Evolutionary conservation across 1,140 invertebrate species (phyloP).

Genomic region (Tetraneura akinire): DNA sequence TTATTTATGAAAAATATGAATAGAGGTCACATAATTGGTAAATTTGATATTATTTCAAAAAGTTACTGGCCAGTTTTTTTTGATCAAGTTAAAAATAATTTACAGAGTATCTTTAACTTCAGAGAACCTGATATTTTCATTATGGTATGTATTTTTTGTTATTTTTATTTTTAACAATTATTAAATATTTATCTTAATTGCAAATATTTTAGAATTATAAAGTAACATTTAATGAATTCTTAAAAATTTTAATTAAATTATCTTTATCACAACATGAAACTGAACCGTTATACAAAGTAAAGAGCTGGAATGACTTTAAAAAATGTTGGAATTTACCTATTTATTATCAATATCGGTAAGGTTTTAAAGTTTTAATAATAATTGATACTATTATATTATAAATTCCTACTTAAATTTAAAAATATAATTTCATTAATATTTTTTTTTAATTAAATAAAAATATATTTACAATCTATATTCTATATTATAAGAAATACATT

Average conservation of each 20-base stretch:
- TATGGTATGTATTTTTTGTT: constrained; percentile 9
- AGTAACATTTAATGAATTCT: constrained; percentile 43
- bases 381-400: too few relatives aligned
- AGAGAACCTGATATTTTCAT: constrained; percentile 38
- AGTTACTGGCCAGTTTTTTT: constrained; percentile 31
- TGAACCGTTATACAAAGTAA: constrained; percentile 13
- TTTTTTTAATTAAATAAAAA: too few relatives aligned
- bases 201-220: constrained; percentile 39
- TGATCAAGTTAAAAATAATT: constrained; percentile 39
- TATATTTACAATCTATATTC: too few relatives aligned
- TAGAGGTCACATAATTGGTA: neutral
- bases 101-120: constrained; percentile 33
- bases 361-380: neutral
- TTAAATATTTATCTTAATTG: neutral
- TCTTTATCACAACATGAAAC: constrained; percentile 30
- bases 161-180: neutral
- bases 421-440: too few relatives aligned
- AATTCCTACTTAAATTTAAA: too few relatives aligned
- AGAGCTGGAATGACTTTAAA: constrained; percentile 46
- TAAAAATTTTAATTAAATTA: constrained; percentile 14
- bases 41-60: constrained; percentile 41
- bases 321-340: constrained; percentile 45
- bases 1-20: neutral
- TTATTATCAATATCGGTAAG: constrained; percentile 50
- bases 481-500: too few relatives aligned